A percentile compares a stretch with the other conserved stretches of the same genome.
Conservation (phyloP, 2,797 vertebrate genomes). For the Acanthiza pusilla region DNA sequence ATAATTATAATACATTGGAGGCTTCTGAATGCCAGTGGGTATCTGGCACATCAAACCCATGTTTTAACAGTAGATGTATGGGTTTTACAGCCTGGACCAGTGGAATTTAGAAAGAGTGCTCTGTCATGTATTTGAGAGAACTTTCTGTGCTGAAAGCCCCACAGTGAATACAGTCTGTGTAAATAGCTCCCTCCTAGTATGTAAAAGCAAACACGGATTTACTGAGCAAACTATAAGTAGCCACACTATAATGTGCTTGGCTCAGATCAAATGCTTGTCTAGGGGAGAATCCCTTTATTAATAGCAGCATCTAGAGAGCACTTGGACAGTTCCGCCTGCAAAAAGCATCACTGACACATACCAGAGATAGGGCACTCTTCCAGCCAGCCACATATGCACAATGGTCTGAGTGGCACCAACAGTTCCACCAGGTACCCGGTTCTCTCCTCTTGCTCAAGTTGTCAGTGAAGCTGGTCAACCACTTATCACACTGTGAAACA, state of each 20-base stretch:
- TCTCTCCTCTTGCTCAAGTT: not conserved
- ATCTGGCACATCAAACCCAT: not conserved
- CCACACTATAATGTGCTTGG: not conserved
- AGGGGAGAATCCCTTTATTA: constrained; percentile 16
- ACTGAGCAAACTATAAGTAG: constrained; percentile 28
- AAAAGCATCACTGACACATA: not conserved
- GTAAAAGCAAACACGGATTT: constrained; percentile 44
- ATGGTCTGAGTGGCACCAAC: not conserved
- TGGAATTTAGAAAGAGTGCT: not conserved
- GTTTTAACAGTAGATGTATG: not conserved
- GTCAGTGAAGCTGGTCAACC: not conserved
- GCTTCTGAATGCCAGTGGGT: not conserved
- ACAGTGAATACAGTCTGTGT: not conserved
- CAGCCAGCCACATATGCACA: not conserved
- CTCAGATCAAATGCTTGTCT: constrained; percentile 12
- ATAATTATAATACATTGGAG: not conserved
- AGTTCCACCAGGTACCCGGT: not conserved
- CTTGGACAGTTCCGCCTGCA: not conserved
- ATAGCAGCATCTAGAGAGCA: not conserved
- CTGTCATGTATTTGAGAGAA: not conserved
- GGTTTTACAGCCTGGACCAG: not conserved
- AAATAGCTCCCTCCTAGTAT: not conserved
- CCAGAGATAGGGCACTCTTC: not conserved
- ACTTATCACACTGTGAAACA: not conserved
- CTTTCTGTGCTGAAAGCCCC: not conserved